A percentile compares a stretch with the other conserved stretches of the same genome.
Conservation (phyloP, 2,113 vertebrate species). For the Lethenteron reissneri region DNA sequence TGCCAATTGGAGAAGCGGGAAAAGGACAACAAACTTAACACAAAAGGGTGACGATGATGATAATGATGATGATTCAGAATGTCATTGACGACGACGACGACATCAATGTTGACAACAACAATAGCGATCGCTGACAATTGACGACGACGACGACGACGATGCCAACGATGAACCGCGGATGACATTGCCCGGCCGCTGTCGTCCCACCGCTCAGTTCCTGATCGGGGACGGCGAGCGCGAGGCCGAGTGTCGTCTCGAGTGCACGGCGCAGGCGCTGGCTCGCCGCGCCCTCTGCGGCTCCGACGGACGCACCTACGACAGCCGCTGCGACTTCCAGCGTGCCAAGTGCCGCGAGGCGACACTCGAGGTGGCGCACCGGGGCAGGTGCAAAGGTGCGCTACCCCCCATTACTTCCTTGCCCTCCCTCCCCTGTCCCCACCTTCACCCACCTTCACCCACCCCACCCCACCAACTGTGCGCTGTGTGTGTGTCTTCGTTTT, state of each 20-base stretch:
- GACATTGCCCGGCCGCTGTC: too few species aligned
- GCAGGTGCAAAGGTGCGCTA: slow-evolving; percentile 61
- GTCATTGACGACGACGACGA: too few species aligned
- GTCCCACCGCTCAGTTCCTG: slow-evolving; percentile 41
- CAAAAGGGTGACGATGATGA: too few species aligned
- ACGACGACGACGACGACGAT: too few species aligned
- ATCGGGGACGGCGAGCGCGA: slow-evolving; percentile 56
- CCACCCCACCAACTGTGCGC: background rate
- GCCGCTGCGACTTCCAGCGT: slow-evolving; percentile 72
- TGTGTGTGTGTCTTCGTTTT: background rate
- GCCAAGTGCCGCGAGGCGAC: slow-evolving; percentile 63
- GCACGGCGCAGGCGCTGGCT: slow-evolving; percentile 38
- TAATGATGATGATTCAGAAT: too few species aligned
- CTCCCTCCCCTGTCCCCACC: background rate
- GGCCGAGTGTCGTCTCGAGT: slow-evolving; percentile 51
- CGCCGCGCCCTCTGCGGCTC: slow-evolving; percentile 68
- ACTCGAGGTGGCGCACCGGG: slow-evolving; percentile 42
- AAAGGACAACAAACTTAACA: too few species aligned
- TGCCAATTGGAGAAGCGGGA: too few species aligned
- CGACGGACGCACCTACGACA: slow-evolving; percentile 63
- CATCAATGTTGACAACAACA: too few species aligned
- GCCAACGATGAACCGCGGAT: too few species aligned
- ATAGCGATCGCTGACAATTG: too few species aligned
- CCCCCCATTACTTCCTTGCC: background rate
- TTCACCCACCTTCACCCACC: background rate